A percentile compares a stretch with the other conserved stretches of the same genome.
Evolutionary conservation across 2,113 vertebrate genomes (phyloP).

Genomic region (Thymallus thymallus): DNA sequence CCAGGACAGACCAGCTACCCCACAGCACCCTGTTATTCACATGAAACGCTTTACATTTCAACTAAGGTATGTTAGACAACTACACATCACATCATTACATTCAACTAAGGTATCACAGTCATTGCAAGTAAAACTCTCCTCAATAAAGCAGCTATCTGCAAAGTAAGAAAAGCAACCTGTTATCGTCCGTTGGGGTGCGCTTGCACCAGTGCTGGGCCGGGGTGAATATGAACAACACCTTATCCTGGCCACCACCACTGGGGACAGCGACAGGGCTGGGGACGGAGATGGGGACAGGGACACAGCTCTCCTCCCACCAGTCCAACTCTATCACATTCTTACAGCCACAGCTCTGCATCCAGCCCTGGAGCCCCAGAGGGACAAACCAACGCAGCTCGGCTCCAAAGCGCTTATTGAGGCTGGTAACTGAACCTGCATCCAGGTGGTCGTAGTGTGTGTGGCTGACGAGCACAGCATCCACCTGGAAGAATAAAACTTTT

Average conservation of each 20-base stretch:
- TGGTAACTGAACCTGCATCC: slow-evolving; percentile 77
- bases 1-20: slow-evolving; percentile 94
- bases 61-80: too few species aligned
- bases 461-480: slow-evolving; percentile 90
- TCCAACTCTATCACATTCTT: slow-evolving; percentile 95
- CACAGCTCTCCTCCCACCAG: slow-evolving; percentile 95
- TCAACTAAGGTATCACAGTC: too few species aligned
- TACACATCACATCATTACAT: too few species aligned
- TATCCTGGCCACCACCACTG: slow-evolving; percentile 66
- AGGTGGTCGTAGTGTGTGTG: slow-evolving; percentile 94
- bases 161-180: slow-evolving; percentile 44
- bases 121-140: too few species aligned
- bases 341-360: slow-evolving; percentile 89
- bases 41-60: too few species aligned
- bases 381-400: slow-evolving; percentile 92
- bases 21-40: slow-evolving; percentile 69
- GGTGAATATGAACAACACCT: slow-evolving; percentile 88
- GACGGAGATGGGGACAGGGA: slow-evolving; percentile 61
- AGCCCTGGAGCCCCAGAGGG: slow-evolving; percentile 87
- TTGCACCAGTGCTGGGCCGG: slow-evolving; percentile 96
- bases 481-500: slow-evolving; percentile 16
- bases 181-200: slow-evolving; percentile 83
- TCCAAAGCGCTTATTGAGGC: slow-evolving; percentile 85
- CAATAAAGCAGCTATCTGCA: too few species aligned
- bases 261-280: too few species aligned